Evolutionary conservation across 1,140 invertebrate species (phyloP).

Genomic region (Caenorhabditis latens): DNA sequence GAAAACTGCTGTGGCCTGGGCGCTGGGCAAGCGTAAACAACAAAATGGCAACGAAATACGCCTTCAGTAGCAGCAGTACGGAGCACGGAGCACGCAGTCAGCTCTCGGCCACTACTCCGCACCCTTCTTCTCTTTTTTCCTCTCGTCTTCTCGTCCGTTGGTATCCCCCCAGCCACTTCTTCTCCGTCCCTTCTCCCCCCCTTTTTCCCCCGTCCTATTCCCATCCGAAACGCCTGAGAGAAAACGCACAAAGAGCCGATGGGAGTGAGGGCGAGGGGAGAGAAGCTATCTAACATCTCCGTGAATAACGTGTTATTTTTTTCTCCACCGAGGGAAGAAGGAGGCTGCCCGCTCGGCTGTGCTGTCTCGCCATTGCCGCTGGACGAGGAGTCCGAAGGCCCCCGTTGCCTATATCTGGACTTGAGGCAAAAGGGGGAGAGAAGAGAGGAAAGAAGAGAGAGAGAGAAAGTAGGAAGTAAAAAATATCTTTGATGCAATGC

Average conservation of each 20-base stretch:
- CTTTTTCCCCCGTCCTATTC: not conserved
- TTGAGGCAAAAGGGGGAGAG: not conserved
- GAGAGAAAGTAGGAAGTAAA: not conserved
- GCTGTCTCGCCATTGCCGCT: not conserved
- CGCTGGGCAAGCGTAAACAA: conserved; percentile 28
- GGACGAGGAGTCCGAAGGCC: not conserved
- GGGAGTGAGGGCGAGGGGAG: not conserved
- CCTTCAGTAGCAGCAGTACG: conserved; percentile 26
- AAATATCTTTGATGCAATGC: conserved; percentile 53
- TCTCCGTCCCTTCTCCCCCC: not conserved
- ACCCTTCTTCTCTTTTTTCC: not conserved
- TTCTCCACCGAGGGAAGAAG: not conserved
- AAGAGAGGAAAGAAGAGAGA: too few species aligned
- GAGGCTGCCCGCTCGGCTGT: not conserved
- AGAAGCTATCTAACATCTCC: conserved; percentile 35
- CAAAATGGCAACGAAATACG: conserved; percentile 44
- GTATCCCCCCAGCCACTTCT: not conserved
- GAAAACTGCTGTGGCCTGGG: not conserved
- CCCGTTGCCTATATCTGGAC: conserved; percentile 42
- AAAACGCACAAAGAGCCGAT: conserved; percentile 47
- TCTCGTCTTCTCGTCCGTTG: not conserved
- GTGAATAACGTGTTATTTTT: not conserved
- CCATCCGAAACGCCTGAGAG: conserved; percentile 35
- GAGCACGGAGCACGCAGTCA: conserved; percentile 52
- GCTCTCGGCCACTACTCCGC: conserved; percentile 15